Evolutionary conservation across 2,888 invertebrate genomes (phyloP).

Genomic region (Caenorhabditis zanzibari): DNA sequence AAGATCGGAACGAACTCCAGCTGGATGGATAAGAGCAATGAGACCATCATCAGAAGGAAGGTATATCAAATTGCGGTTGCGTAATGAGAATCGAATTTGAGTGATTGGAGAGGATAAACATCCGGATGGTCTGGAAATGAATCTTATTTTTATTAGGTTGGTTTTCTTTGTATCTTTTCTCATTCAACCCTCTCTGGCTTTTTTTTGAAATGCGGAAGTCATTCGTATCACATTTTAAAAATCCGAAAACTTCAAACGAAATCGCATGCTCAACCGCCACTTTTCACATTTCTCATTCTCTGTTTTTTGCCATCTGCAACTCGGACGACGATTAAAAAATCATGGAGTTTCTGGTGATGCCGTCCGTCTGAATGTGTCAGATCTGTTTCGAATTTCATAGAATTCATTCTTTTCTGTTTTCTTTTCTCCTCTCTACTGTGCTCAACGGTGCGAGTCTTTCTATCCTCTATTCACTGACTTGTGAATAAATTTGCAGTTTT

Average conservation of each 20-base stretch:
- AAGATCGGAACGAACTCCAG: conserved; percentile 65
- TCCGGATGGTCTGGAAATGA: conserved; percentile 50
- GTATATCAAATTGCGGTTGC: conserved; percentile 66
- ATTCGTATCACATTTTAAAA: background rate
- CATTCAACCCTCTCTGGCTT: background rate
- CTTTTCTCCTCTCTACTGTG: conserved; percentile 35
- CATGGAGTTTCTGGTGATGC: conserved; percentile 44
- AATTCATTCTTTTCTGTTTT: conserved; percentile 41
- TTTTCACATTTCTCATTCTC: conserved; percentile 24
- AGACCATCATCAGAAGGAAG: conserved; percentile 53
- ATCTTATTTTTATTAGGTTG: conserved; percentile 9
- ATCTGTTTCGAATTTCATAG: conserved; percentile 64
- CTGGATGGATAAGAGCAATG: conserved; percentile 67
- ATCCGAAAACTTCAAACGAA: conserved; percentile 2
- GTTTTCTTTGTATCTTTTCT: background rate
- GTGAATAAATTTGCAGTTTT: conserved; percentile 61
- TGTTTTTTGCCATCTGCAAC: conserved; percentile 21
- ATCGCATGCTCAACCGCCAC: conserved; percentile 27
- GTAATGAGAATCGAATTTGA: conserved; percentile 64
- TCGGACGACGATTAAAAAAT: conserved; percentile 55
- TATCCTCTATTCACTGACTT: conserved; percentile 61
- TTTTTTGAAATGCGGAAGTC: conserved; percentile 5
- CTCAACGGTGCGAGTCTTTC: conserved; percentile 53
- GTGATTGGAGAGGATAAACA: conserved; percentile 63
- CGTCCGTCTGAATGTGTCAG: conserved; percentile 29